Evolutionary conservation across 2,797 vertebrate species (phyloP), one percentile per base, ranked within the genome.

Genomic region (Tragelaphus eurycerus): DNA sequence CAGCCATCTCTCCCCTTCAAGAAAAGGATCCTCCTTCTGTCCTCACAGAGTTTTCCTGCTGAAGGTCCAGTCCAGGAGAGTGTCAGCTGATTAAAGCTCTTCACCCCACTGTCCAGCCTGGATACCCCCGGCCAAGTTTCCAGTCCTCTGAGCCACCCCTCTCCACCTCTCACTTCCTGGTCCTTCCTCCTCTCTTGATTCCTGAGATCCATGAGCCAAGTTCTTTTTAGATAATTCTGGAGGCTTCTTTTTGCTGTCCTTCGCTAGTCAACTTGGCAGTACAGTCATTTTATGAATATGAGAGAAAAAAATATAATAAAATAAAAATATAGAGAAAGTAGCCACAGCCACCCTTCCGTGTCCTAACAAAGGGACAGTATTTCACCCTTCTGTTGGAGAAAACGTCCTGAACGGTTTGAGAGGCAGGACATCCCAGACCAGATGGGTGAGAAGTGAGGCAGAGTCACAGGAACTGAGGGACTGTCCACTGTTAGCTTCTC

Each of bases 141-240:
- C 23, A 9, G 31, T 14, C 50, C 34, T 7, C n/a, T 0, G 0
- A 7, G 3, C 9, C 54, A 43, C 11, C 12, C 57, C 19, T 11
- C 15, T 43, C 31, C 5, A 14, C 21, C 43, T 48, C 17, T 46
- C 11, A 11, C 19, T 21, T 59, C 52, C 31, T 76, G 9, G 12
- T 78, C 43, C 54, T 34, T 50, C 82, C 17, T 89, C 87, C 60
- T 87, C 19, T 82, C 90, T 55, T 81, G 82, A 48, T 67, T 78
- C 29, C 82, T 86, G 50, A 88, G 85, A 78, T 46, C 60, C 52
- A 25, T 1, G 23, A 95, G 19, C 78, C 85, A 67, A 38, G 21
- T 34, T 87, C 52, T 84, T 79, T 46, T 93, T 74, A 57, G 88
- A 96, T 87, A 64, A 48, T 93, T 85, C 89, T 86, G 29, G 54